A percentile compares a stretch with the other conserved stretches of the same genome.
Conservation (phyloP, 2,113 vertebrate genomes). For the Pluvialis apricaria region DNA sequence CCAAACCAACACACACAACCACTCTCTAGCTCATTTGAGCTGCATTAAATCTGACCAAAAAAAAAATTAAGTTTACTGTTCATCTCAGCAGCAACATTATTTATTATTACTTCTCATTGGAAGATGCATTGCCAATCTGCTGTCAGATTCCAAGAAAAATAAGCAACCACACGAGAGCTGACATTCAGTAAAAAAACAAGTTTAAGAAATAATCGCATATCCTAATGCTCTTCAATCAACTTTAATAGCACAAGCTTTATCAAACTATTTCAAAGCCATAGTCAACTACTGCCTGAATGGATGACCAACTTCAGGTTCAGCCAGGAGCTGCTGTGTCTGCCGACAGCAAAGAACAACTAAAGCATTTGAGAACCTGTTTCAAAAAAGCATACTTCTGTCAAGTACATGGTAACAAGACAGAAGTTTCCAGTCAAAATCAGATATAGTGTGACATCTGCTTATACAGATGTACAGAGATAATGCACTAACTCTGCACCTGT, state of each 20-base stretch:
- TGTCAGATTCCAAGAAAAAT: background rate
- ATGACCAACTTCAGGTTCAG: background rate
- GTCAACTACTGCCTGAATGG: background rate
- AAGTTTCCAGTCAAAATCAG: background rate
- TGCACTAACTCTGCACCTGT: background rate
- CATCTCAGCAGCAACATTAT: background rate
- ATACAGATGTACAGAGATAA: background rate
- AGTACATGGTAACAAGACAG: accelerated
- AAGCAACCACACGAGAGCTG: background rate
- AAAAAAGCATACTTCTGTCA: background rate
- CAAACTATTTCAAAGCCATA: background rate
- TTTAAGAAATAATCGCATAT: background rate
- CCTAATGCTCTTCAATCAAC: background rate
- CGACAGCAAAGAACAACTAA: background rate
- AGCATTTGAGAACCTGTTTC: background rate
- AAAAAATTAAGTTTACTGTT: background rate
- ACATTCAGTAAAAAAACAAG: background rate
- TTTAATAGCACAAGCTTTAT: background rate
- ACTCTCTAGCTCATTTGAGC: background rate
- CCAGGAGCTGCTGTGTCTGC: background rate
- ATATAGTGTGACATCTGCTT: background rate
- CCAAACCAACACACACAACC: background rate
- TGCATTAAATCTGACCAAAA: background rate
- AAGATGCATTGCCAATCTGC: background rate
- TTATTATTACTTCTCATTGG: background rate